Percentiles rank a stretch among this genome's conserved stretches.
Conservation (phyloP, 1,140 invertebrate species). For the Stegodyphus dumicola region DNA sequence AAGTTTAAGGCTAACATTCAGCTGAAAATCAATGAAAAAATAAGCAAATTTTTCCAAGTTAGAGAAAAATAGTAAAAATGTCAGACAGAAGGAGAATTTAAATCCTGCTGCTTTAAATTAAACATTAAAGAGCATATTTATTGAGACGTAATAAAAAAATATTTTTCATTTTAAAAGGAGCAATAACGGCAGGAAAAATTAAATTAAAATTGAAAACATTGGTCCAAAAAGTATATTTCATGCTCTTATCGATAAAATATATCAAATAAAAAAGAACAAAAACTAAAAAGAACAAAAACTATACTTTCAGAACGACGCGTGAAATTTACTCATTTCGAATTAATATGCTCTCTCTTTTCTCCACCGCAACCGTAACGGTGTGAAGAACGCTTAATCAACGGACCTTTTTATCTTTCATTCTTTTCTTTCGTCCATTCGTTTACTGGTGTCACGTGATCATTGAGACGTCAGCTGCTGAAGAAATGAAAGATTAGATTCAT, state of each 20-base stretch:
- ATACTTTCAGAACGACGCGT: background rate
- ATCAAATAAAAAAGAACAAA: background rate
- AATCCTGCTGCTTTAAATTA: no score
- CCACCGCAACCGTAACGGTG: background rate
- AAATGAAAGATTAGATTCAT: constrained; percentile 48
- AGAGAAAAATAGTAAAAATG: no score
- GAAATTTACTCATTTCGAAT: constrained; percentile 1
- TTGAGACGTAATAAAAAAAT: background rate
- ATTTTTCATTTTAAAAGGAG: background rate
- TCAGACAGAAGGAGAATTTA: no score
- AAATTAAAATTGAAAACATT: background rate
- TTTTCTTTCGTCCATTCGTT: background rate
- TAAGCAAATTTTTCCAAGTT: no score
- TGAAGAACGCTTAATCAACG: constrained; percentile 42
- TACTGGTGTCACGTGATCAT: constrained; percentile 46
- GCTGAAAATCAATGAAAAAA: no score
- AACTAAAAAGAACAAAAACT: background rate
- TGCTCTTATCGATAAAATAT: background rate
- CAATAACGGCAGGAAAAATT: background rate
- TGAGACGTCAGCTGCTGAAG: constrained; percentile 58
- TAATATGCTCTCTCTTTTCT: background rate
- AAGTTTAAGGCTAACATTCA: no score
- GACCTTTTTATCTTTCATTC: constrained; percentile 5
- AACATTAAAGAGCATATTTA: no score
- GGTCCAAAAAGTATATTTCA: background rate